Base-by-base conservation (phyloP, 1,140 invertebrate species). In the Hermetia illucens region DNA sequence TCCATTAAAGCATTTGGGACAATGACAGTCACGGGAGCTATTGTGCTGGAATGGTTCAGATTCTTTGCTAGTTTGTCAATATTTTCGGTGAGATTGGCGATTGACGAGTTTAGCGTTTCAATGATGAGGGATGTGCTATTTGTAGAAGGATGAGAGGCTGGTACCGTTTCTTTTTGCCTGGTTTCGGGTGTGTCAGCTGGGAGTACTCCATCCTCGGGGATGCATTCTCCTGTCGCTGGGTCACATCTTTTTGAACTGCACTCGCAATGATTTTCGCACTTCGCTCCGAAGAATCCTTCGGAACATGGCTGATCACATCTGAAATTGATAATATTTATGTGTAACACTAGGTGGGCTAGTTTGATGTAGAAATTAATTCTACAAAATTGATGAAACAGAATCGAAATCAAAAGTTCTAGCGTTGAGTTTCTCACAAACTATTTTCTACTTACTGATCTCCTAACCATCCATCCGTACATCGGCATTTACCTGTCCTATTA, bases 21-120 rank as follows among this genome's bases (percentile, higher is more conserved):
- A 15, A 21, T 21, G 15, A 20, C 21, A 4, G 18, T 13, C 5
- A 24, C 29, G 37, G 44, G n/a, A 18, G 42, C 36, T 9, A 22
- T 35, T 12, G 40, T 24, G 17, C 35, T 17, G n/a, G n/a, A n/a
- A n/a, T n/a, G n/a, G 30, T 63, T 66, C 35, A 65, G 59, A 36
- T 61, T 61, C 3, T 59, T 61, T 1, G 62, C 61, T 15, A 64
- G 63, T 32, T 55, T 62, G 38, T 65, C 63, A 1, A 62, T 57
- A 41, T 66, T 64, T 33, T 55, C 52, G 20, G 63, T 65, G 3
- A 56, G 52, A 16, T 65, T 63, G 3, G 57, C 61, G 38, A 55
- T 47, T 3, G 55, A 57, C 3, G 53, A 55, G 38, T 58, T 57
- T 1, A 53, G 48, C 1, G 50, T 57, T 34, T 50, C 50, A 21